These are phyloP conservation scores for Drosophila paramelanica DNA, from an alignment of 2,888 invertebrate species.

Conservation along the genomic window DNA sequence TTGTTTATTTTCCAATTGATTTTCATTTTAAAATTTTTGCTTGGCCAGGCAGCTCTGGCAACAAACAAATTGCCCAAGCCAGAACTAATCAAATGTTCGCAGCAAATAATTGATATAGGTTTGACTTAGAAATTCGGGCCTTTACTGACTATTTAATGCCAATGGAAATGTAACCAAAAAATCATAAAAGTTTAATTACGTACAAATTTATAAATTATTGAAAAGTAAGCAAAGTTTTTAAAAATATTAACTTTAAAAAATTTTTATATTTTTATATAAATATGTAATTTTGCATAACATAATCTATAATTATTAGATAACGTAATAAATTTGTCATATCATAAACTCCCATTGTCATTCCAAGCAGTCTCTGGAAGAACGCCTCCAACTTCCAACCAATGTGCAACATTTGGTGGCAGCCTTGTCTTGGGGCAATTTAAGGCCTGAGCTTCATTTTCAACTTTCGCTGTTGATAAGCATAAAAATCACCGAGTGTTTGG, in stretches of 20 bases:
- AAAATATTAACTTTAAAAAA: too few species aligned
- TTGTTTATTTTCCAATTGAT: constrained; percentile 48
- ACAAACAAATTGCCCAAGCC: constrained; percentile 7
- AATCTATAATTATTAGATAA: too few species aligned
- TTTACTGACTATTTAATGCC: background rate
- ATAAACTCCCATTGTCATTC: too few species aligned
- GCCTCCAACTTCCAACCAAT: constrained; percentile 27
- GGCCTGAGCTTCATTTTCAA: constrained; percentile 38
- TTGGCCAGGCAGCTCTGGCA: background rate
- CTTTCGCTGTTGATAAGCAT: constrained; percentile 66
- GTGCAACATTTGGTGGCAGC: constrained; percentile 44
- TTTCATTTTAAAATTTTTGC: constrained; percentile 35
- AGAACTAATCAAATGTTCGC: constrained; percentile 27
- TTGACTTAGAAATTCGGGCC: constrained; percentile 1
- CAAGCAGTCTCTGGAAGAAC: too few species aligned
- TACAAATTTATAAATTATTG: too few species aligned
- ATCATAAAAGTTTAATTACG: too few species aligned
- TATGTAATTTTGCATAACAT: too few species aligned
- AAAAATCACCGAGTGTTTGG: constrained; percentile 69
- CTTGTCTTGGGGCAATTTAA: constrained; percentile 17
- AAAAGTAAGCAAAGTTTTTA: too few species aligned
- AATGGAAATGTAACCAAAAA: too few species aligned
- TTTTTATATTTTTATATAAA: too few species aligned
- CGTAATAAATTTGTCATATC: too few species aligned
- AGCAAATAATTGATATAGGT: constrained; percentile 11